Evolutionary conservation across 2,888 invertebrate species (phyloP).

Genomic region (Onthophagus sagittarius): DNA sequence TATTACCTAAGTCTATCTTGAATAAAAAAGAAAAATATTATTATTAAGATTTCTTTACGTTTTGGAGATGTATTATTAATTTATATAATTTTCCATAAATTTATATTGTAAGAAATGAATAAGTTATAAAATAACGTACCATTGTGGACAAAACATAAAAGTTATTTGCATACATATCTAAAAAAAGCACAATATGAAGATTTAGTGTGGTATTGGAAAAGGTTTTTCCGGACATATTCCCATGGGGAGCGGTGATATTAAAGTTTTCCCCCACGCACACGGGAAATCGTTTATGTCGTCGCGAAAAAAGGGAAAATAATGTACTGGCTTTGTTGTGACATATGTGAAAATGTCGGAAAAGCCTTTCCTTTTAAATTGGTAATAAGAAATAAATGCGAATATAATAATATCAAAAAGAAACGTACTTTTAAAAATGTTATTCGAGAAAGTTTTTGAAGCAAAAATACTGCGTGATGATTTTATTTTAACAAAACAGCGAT

Average conservation of each 20-base stretch:
- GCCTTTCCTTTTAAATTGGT: neutral
- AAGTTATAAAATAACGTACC: no score
- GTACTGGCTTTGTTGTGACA: neutral
- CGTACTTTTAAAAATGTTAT: no score
- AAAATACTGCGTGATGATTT: neutral
- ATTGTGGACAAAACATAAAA: neutral
- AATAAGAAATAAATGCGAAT: no score
- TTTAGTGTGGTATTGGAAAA: neutral
- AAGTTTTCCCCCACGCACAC: neutral
- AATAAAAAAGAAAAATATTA: no score
- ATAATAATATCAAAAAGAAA: no score
- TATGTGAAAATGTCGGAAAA: neutral
- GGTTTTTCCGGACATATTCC: neutral
- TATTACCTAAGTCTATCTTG: no score
- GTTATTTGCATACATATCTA: neutral
- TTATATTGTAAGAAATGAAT: no score
- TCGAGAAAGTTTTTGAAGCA: neutral
- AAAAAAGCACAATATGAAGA: neutral
- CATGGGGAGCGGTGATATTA: neutral
- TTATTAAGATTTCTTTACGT: no score
- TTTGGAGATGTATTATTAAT: no score
- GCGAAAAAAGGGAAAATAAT: neutral
- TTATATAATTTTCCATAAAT: no score
- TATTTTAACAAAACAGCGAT: conserved; percentile 41
- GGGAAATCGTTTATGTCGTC: neutral